Evolutionary conservation across 2,888 invertebrate genomes (phyloP), one percentile per base, ranked within the genome.

Genomic region (Oxytorus armatus): DNA sequence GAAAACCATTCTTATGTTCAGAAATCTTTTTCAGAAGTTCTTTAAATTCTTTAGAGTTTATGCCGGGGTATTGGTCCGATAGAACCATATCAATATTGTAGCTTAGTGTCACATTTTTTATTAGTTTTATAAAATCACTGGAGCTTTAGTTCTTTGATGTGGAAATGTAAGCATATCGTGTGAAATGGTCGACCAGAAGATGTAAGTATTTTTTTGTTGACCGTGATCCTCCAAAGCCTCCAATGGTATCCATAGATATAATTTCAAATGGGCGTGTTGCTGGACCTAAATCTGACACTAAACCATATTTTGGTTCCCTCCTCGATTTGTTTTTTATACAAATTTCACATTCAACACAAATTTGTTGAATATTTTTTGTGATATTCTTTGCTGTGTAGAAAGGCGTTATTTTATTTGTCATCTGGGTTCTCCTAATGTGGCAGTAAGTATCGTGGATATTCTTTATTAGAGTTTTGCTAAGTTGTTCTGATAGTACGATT

Each of bases 241-340:
- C 70, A 39, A 77, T 61, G 42, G 72, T 77, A 42, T 77, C 70
- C 25, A 77, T 59, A 16, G 77, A 77, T 25, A 77, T 55, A 18
- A 70, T 72, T 25, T 78, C 63, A 51, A 68, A 75, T 53, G 77
- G 63, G 36, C 63, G 23, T 57, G 36, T 53, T 55, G 73, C 72
- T 25, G 73, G 73, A 10, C 78, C 65, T 23, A 78, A 57, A 33
- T 78, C 47, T 36, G 78, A 78, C 59, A 78, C 47, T 11, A 79
- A 18, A 16, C 78, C 78, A 33, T 59, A 70, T 23, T 77, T 65
- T 23, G 11, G 5, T 70, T 65, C 47, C 29, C 81, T 53, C 59
- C 55, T 74, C 36, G 68, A 69, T 55, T 81, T 77, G 16, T 73
- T 73, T n/a, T 68, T 68, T 29, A 61, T 61, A 36, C 78, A 80